Evolutionary conservation across 2,113 vertebrate genomes (phyloP), one percentile per base, ranked within the genome.

Genomic region (Centropus unirufus): DNA sequence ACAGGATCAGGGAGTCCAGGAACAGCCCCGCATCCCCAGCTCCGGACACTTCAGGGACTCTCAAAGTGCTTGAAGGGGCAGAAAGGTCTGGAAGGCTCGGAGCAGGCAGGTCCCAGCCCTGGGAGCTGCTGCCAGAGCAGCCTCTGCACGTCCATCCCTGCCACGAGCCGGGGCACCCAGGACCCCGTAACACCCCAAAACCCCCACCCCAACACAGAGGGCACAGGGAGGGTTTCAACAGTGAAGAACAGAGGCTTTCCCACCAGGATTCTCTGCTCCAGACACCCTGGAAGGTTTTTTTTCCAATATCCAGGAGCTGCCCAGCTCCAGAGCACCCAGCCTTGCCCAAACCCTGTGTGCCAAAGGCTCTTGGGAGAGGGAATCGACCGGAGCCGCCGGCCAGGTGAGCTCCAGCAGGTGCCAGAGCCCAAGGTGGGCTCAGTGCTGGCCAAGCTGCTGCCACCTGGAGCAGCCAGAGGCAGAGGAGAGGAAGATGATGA

Each of bases 11-110:
- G 4, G 42, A 42, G 32, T 7, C 51, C 36, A 29, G 15, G 3
- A 62, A n/a, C 0, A 3, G 13, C 14, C 57, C 73, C 1, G 12
- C 4, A 9, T 3, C 42, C 21, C 30, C 5, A 30, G 34, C 2
- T 21, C 42, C 3, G 64, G 49, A 7, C 0, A 3, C 20, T 17
- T 42, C 0, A 1, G 36, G 44, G 21, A 24, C 26, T 32, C 58
- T 34, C 4, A 8, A 62, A 11, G n/a, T 11, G 10, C 14, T 0
- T 20, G 32, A 55, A n/a, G 32, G 4, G 9, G 27, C 16, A 24
- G 36, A 24, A 34, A 30, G 36, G 36, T 36, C 36, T 36, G 36
- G 36, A 36, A 36, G 36, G 36, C 36, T 36, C 36, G 36, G 36
- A 36, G 36, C 36, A 36, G 36, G 36, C 7, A 9, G 36, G 7